Percentiles rank a stretch among this genome's conserved stretches.
phyloP scores from a whole-genome alignment of 2,797 vertebrate species.

The Hypotaenidia philippensis region DNA sequence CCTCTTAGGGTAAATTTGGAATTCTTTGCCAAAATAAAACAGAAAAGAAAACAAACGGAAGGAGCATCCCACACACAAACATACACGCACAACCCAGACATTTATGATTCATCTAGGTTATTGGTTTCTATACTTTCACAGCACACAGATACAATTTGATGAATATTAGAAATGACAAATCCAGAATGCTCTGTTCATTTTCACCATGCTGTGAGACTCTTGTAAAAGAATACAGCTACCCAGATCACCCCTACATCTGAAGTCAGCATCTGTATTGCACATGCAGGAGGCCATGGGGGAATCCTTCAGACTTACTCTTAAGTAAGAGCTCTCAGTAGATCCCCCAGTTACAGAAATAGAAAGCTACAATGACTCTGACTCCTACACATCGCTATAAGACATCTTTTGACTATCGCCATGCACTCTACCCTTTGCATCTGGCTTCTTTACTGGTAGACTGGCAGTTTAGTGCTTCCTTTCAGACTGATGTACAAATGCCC shows the following conservation, averaged over 20 bases:
- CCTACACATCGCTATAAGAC: background rate
- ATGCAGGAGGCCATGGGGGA: no score
- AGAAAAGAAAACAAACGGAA: background rate
- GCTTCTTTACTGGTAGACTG: background rate
- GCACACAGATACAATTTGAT: background rate
- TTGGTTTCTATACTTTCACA: background rate
- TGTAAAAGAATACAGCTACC: background rate
- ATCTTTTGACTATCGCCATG: background rate
- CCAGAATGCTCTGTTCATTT: background rate
- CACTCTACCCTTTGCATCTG: background rate
- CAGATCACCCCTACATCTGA: background rate
- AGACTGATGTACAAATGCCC: background rate
- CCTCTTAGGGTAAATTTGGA: background rate
- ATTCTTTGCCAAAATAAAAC: conserved; percentile 9
- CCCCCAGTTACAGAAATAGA: background rate
- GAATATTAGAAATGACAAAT: conserved; percentile 36
- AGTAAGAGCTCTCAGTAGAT: background rate
- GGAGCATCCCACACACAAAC: background rate
- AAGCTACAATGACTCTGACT: background rate
- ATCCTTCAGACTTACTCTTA: background rate
- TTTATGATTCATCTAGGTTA: conserved; percentile 20
- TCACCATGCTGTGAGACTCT: background rate
- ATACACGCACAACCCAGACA: background rate
- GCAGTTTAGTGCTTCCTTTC: background rate
- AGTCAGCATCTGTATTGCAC: no score